Base-by-base conservation (phyloP, 2,888 invertebrate species). In the Xanthostigma xanthostigma region DNA sequence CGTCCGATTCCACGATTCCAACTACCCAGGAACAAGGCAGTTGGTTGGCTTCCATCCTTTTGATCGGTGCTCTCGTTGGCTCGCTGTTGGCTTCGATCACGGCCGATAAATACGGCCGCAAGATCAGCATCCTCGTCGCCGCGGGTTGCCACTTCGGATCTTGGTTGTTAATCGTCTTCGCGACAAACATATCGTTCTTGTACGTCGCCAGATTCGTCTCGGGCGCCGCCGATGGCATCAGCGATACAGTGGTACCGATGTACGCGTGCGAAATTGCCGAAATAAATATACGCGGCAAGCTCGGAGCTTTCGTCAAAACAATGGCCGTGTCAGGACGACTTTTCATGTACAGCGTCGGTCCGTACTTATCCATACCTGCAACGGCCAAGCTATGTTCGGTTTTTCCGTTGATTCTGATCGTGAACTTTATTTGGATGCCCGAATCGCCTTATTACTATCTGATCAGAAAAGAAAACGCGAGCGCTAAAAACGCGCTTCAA, bases 241-340 rank as follows among this genome's bases (percentile, higher is more conserved):
- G 58, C 3, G 65, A 63, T 53, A 65, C 65, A 11, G 69, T 71
- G 2, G 68, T 71, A 1, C 75, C 78, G 0, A 71, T 78, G 57
- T 80, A 79, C 59, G 65, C 78, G n/a, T 74, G 73, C 1, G 80
- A 79, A 61, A 75, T 76, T 37, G 69, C 78, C 0, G 72, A 75
- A 44, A 71, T 73, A 37, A 67, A 70, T n/a, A 66, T 74, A 11
- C 62, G 79, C 34, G 79, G 79, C 40, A 69, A 76, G 46, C 70
- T 81, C 49, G 79, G 79, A 12, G 74, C 77, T 27, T 72, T 75
- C 54, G 73, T 75, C 56, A 74, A 77, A 17, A 64, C 76, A 53
- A 72, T 58, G 6, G 69, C 74, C 54, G 70, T 71, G 42, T 64
- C 74, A 58, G 79, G 79, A 53, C 73, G 77, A 61, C 69, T 79